Evolutionary conservation across 2,113 vertebrate genomes (phyloP).

Genomic region (Motacilla alba): DNA sequence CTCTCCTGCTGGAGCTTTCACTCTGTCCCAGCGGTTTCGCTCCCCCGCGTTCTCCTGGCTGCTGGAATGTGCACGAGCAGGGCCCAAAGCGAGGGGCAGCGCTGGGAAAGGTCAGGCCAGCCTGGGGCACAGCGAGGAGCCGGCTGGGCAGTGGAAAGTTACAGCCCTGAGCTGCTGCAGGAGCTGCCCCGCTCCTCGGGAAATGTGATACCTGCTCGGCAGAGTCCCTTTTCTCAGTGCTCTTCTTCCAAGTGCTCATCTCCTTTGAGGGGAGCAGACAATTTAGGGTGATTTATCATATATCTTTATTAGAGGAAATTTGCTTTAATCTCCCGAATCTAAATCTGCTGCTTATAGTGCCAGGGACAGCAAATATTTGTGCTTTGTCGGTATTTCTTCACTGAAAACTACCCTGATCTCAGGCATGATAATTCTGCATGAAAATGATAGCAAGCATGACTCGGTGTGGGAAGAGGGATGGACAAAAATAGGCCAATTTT

Average conservation of each 20-base stretch:
- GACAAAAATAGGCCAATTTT: background rate
- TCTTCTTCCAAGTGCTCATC: background rate
- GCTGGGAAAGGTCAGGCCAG: conserved; percentile 54
- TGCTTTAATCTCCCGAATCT: background rate
- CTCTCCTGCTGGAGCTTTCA: background rate
- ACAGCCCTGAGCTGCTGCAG: conserved; percentile 46
- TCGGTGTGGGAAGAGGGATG: background rate
- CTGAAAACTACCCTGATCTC: background rate
- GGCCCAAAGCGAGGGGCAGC: conserved; percentile 1
- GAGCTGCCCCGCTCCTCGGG: background rate
- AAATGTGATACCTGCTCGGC: conserved; percentile 6
- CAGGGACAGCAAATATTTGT: background rate
- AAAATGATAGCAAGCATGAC: background rate
- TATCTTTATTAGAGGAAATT: background rate
- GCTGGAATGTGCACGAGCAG: background rate
- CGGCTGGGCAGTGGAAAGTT: conserved; percentile 69
- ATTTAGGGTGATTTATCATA: background rate
- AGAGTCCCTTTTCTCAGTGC: background rate
- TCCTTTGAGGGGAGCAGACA: background rate
- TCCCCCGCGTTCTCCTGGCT: background rate
- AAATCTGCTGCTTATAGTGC: background rate
- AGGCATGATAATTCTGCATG: background rate
- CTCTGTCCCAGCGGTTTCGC: background rate
- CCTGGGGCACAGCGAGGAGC: conserved; percentile 3
- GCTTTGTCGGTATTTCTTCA: background rate